Percentiles rank a stretch among this genome's conserved stretches.
Evolutionary conservation across 2,888 invertebrate genomes (phyloP).

Genomic region (Ochropacha duplaris): DNA sequence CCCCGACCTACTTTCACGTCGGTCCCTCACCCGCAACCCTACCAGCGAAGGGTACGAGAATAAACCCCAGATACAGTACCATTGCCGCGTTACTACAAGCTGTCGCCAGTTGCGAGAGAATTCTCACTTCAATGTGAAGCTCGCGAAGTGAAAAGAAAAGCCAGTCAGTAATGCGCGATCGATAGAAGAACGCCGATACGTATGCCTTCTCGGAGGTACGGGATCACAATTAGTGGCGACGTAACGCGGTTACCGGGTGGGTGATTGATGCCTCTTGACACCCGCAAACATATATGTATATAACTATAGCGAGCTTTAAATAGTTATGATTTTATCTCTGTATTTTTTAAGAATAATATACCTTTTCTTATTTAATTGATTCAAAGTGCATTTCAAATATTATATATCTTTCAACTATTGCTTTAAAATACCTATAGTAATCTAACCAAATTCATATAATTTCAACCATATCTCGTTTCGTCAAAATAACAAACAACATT

Average conservation of each 20-base stretch:
- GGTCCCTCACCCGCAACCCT: constrained; percentile 50
- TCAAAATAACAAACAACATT: background rate
- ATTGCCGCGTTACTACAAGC: constrained; percentile 45
- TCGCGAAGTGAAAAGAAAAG: constrained; percentile 48
- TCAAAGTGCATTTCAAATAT: too few species aligned
- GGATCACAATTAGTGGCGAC: constrained; percentile 71
- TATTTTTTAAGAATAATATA: too few species aligned
- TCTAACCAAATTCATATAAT: background rate
- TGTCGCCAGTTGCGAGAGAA: constrained; percentile 47
- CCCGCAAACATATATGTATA: constrained; percentile 6
- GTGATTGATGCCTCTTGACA: constrained; percentile 52
- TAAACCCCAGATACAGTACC: constrained; percentile 32
- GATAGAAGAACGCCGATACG: constrained; percentile 55
- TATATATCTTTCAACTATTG: too few species aligned
- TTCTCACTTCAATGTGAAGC: constrained; percentile 60
- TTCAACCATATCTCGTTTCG: too few species aligned
- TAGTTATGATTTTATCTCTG: background rate
- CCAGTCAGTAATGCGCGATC: constrained; percentile 46
- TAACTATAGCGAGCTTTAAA: background rate
- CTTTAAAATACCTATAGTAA: too few species aligned
- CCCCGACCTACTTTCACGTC: constrained; percentile 66
- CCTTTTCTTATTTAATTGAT: too few species aligned
- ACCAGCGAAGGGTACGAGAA: constrained; percentile 26
- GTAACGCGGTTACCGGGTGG: constrained; percentile 61
- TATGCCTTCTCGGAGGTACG: constrained; percentile 36